Evolutionary conservation across 1,140 invertebrate genomes (phyloP), one percentile per base, ranked within the genome.

Genomic region (Drosophila neocordata): DNA sequence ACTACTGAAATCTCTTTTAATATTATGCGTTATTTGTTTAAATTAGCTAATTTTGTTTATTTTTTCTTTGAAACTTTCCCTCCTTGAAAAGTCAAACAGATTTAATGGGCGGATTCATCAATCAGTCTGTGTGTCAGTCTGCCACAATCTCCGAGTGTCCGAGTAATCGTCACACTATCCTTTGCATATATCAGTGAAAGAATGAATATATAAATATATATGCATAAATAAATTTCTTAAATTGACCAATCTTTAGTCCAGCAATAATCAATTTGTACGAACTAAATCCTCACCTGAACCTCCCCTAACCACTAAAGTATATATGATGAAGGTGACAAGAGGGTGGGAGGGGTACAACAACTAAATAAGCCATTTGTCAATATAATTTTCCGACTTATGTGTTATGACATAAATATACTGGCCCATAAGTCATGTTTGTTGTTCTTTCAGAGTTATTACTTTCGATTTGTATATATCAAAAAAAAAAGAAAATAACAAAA

Each of bases 341-440:
- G 73, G 24, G 27, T 6, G 27, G 27, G 27, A 31, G 27, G 27
- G 6, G 5, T 9, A 48, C 15, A 48, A 48, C 15, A 48, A 18
- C 18, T 68, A 67, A 88, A 76, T 82, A 87, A 87, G 60, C 73
- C 83, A 72, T 87, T 87, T 78, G 82, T 88, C 82, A 87, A 88
- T 87, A 88, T 41, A 73, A 64, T 84, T 80, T 77, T 62, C 18
- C 41, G 8, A 20, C 41, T 48, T 48, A 48, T 48, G 15, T 48
- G 15, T 48, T 48, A 48, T 48, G 41, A 48, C 41, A 48, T 48
- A 20, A 48, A 48, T 48, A 48, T 48, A 48, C 41, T 48, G 41
- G 15, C 41, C 41, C 41, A 48, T 48, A 48, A 48, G 41, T 48
- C 41, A 48, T 48, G 41, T 48, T 48, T 48, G 41, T 48, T 48